Evolutionary conservation across 2,797 vertebrate genomes (phyloP).

Genomic region (Leptodactylus fallax): DNA sequence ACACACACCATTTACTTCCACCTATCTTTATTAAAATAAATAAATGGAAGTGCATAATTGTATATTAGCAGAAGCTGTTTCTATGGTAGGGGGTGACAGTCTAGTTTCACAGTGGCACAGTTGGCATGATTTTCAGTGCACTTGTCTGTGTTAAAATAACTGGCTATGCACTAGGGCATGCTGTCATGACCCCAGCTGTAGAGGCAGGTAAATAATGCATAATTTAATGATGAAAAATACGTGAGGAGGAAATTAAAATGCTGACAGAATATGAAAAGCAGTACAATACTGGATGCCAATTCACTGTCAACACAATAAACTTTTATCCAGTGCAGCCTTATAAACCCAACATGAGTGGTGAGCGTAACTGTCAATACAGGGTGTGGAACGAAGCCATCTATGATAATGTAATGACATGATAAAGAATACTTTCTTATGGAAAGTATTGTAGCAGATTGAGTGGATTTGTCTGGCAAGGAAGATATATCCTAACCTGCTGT

Average conservation of each 20-base stretch:
- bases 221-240: background rate
- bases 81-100: background rate
- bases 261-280: background rate
- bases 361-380: too few relatives aligned
- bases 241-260: background rate
- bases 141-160: background rate
- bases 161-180: background rate
- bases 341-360: too few relatives aligned
- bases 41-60: background rate
- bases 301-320: background rate
- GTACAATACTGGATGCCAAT: background rate
- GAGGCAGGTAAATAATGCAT: conserved; percentile 2
- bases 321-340: too few relatives aligned
- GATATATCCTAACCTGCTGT: too few relatives aligned
- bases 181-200: background rate
- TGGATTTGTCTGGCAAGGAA: too few relatives aligned
- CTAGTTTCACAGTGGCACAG: background rate
- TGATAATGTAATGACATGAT: too few relatives aligned
- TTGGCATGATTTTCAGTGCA: background rate
- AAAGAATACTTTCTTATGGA: too few relatives aligned
- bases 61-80: background rate
- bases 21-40: too few relatives aligned
- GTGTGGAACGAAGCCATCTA: too few relatives aligned
- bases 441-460: too few relatives aligned
- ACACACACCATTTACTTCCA: too few relatives aligned